These are phyloP conservation scores for Prenolepis imparis DNA, from an alignment of 2,888 invertebrate genomes.

Conservation along the genomic window DNA sequence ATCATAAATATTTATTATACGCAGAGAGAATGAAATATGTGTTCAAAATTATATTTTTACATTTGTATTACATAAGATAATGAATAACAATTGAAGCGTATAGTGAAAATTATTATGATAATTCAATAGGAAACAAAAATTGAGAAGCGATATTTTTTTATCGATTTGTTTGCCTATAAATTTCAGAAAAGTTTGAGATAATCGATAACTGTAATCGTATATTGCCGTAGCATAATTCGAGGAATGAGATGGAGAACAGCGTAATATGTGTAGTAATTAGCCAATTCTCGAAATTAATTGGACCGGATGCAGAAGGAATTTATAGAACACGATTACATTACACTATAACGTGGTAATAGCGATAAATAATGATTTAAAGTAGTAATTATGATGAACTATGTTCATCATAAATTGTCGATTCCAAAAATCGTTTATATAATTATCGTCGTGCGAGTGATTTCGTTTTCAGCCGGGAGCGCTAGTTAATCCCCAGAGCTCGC, in stretches of 20 bases:
- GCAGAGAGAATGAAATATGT: background rate
- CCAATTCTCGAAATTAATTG: slow-evolving; percentile 72
- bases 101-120: background rate
- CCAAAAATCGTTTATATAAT: slow-evolving; percentile 53
- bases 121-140: background rate
- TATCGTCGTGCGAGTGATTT: slow-evolving; percentile 33
- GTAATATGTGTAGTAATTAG: slow-evolving; percentile 73
- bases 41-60: background rate
- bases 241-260: slow-evolving; percentile 48
- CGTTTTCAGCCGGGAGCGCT: slow-evolving; percentile 41
- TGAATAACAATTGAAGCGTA: background rate
- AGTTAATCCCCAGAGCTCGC: slow-evolving; percentile 39
- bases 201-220: slow-evolving; percentile 62
- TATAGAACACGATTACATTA: slow-evolving; percentile 62
- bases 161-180: slow-evolving; percentile 63
- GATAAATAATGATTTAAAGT: slow-evolving; percentile 62
- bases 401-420: slow-evolving; percentile 31
- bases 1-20: background rate
- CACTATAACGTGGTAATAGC: slow-evolving; percentile 65
- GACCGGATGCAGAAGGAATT: slow-evolving; percentile 67
- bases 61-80: background rate
- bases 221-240: slow-evolving; percentile 52
- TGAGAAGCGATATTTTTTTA: background rate
- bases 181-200: slow-evolving; percentile 63
- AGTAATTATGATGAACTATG: slow-evolving; percentile 53